A percentile compares a stretch with the other conserved stretches of the same genome.
Conservation (phyloP, 2,113 vertebrate genomes). For the Benitochromis conjunctus region DNA sequence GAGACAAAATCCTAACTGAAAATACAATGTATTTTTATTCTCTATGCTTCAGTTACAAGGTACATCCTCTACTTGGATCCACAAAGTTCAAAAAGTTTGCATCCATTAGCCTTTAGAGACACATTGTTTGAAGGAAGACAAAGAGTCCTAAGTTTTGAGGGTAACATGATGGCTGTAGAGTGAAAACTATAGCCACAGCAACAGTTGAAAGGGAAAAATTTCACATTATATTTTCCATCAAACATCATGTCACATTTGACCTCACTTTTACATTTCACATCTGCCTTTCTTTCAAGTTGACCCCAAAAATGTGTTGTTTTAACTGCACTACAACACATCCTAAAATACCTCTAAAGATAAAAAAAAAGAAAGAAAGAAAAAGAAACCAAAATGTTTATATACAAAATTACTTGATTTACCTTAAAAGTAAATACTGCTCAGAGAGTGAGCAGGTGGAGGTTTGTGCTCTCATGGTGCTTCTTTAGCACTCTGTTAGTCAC, state of each 20-base stretch:
- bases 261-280: background rate
- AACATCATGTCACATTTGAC: background rate
- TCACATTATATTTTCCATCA: rapidly evolving
- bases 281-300: rapidly evolving
- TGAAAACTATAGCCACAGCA: background rate
- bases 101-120: background rate
- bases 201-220: rapidly evolving
- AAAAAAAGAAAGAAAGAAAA: background rate
- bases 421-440: rapidly evolving
- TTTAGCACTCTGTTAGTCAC: rapidly evolving
- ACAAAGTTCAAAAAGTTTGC: rapidly evolving
- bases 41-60: rapidly evolving
- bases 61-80: rapidly evolving
- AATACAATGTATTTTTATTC: rapidly evolving
- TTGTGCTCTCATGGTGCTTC: rapidly evolving
- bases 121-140: rapidly evolving
- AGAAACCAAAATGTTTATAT: no score
- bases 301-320: rapidly evolving
- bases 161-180: rapidly evolving
- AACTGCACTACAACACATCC: background rate
- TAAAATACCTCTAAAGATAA: rapidly evolving
- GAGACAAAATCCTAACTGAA: rapidly evolving
- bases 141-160: rapidly evolving
- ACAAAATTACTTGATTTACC: rapidly evolving
- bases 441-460: rapidly evolving